Base-by-base conservation (phyloP, 2,797 vertebrate genomes). In the Columba guinea region DNA sequence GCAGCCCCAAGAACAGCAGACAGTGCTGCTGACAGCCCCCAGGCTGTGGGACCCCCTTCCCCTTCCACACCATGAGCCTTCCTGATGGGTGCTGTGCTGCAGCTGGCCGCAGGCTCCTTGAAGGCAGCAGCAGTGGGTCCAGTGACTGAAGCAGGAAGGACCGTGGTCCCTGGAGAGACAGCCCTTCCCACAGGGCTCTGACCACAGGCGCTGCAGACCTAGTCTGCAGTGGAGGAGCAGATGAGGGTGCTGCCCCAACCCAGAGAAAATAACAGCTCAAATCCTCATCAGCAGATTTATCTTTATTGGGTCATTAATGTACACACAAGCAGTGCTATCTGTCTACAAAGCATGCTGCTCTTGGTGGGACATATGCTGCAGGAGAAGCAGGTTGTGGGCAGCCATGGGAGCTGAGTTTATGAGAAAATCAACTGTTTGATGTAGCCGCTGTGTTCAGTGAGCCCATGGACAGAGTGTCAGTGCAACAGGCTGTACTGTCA, bases 311-410 rank as follows among this genome's bases (percentile, higher is more conserved):
- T 83, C 8, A 5, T 64, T 80, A 60, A 41, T 2, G 2, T 60
- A 49, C 22, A 41, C 16, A 30, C 24, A 4, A 13, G 23, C 46
- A 64, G 32, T 2, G 1, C 23, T 58, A 5, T 37, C 52, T 26
- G 23, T 44, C 16, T 74, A 23, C 48, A 74, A 44, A 63, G 30
- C 24, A 2, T 26, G 17, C 24, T 88, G 44, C 46, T n/a, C 9
- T 63, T 21, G 67, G 24, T 48, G 64, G 70, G 41, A 55, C 5
- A 1, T 0, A 0, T 69, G 44, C 62, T 76, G 24, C 0, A 0
- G 26, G 34, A 77, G 58, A 70, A 84, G 58, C 34, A 28, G 26
- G 24, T 51, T 1, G 0, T 11, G 48, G 22, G 23, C 30, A 83
- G 55, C 55, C 34, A 4, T 0, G 0, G 37, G 34, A 89, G 44